phyloP scores from a whole-genome alignment of 2,888 invertebrate species.

The Lochmaea capreae region DNA sequence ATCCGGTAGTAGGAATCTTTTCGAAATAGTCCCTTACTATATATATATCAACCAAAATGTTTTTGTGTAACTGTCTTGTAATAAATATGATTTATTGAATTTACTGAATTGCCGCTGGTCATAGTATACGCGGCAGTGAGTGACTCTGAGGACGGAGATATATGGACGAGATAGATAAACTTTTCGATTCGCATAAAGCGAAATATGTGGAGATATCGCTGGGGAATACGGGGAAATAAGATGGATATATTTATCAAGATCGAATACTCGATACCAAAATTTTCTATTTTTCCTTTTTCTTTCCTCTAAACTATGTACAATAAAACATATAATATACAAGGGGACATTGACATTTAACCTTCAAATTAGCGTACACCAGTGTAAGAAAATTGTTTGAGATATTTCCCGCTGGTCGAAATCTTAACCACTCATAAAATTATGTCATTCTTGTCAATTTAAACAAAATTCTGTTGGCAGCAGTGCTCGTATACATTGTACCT shows the following conservation, averaged over 20 bases:
- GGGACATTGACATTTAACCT: background rate
- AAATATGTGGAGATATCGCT: conserved; percentile 37
- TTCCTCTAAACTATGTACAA: background rate
- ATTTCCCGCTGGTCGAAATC: too few relatives aligned
- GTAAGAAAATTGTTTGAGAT: too few relatives aligned
- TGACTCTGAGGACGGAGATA: conserved; percentile 51
- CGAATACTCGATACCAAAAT: conserved; percentile 28
- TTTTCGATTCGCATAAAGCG: conserved; percentile 49
- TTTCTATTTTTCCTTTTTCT: conserved; percentile 28
- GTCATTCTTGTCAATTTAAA: background rate
- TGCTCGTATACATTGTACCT: too few relatives aligned
- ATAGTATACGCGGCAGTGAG: conserved; percentile 44
- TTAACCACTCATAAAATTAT: too few relatives aligned
- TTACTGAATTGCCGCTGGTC: conserved; percentile 58
- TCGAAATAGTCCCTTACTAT: background rate
- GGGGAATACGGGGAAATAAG: conserved; percentile 37
- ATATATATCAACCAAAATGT: conserved; percentile 21
- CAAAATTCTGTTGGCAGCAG: background rate
- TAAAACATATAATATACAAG: background rate
- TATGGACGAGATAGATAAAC: conserved; percentile 58
- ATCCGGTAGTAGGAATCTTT: background rate
- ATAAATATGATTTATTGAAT: conserved; percentile 61
- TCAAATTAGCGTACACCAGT: background rate
- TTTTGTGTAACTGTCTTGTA: conserved; percentile 33
- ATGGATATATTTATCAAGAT: conserved; percentile 37